A percentile compares a stretch with the other conserved stretches of the same genome.
Evolutionary conservation across 2,888 invertebrate genomes (phyloP).

Genomic region (Sminthurinus aureus): DNA sequence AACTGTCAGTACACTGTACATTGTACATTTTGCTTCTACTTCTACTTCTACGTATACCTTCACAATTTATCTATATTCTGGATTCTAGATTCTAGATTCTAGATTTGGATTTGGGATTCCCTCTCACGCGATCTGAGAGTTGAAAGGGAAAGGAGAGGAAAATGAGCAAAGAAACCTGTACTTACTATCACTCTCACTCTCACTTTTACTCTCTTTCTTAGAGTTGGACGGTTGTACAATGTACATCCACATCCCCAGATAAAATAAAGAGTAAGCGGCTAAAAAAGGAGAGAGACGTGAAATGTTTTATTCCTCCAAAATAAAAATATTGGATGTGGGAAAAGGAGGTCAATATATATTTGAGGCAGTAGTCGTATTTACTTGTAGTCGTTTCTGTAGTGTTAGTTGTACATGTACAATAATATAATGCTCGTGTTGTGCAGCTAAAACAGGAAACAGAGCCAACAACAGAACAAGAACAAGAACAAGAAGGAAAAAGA

Average conservation of each 20-base stretch:
- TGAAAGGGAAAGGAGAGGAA: neutral
- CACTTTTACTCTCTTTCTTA: neutral
- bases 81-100: neutral
- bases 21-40: no score
- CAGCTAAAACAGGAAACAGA: no score
- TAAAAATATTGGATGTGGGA: conserved; percentile 17
- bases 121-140: neutral
- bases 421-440: no score
- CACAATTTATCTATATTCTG: neutral
- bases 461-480: neutral
- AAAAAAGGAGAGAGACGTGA: neutral
- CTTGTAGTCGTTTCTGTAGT: no score
- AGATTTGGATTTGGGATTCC: conserved; percentile 5
- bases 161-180: no score
- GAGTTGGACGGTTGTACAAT: neutral
- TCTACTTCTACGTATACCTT: no score
- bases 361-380: no score
- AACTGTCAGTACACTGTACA: no score
- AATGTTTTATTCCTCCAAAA: conserved; percentile 12
- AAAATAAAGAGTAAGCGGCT: neutral
- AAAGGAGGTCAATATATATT: conserved; percentile 25
- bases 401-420: no score
- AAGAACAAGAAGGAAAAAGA: neutral
- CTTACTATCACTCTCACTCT: neutral
- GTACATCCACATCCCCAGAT: neutral